Evolutionary conservation across 2,888 invertebrate species (phyloP), one percentile per base, ranked within the genome.

Genomic region (Folsomia manolachei): DNA sequence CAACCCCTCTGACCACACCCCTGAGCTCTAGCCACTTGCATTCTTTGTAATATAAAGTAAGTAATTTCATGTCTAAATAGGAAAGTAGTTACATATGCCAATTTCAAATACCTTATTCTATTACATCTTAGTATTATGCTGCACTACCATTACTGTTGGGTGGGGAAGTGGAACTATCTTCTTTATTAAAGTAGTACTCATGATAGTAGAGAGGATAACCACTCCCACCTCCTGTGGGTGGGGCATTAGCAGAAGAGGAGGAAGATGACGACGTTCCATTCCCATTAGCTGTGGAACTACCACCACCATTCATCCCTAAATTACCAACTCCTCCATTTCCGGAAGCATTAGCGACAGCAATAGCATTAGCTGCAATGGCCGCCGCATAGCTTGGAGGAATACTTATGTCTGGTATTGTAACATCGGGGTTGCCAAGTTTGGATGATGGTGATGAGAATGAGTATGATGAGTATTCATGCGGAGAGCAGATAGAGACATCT

Each of bases 371-470:
- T 7, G 79, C 78, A 1, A 79, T 78, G 2, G 78, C 79, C n/a
- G 81, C 81, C 1, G 79, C 80, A 66, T 81, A 80, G 39, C 76
- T 77, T 7, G 77, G 77, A 14, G 76, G 78, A 63, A 78, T 68
- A 79, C 92, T 93, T 94, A 94, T 91, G 94, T 94, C 87, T 97
- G 97, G 86, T 97, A 97, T 84, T 97, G 97, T 81, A 97, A 88
- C 93, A 97, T 96, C 72, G 96, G 95, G 81, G 96, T 94, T 72
- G 95, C 91, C 83, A 97, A 89, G 87, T 96, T 95, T 81, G 95
- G 94, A 82, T 86, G 86, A 75, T 79, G 79, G 26, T 39, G 51
- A 51, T 51, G 51, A 18, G 18, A 18, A 72, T 95, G 94, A 82
- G 86, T 86, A 85, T 95, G 94, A 69, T 94, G 92, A 83, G 92